Evolutionary conservation across 2,113 vertebrate species (phyloP), one percentile per base, ranked within the genome.

Genomic region (Lynx canadensis): DNA sequence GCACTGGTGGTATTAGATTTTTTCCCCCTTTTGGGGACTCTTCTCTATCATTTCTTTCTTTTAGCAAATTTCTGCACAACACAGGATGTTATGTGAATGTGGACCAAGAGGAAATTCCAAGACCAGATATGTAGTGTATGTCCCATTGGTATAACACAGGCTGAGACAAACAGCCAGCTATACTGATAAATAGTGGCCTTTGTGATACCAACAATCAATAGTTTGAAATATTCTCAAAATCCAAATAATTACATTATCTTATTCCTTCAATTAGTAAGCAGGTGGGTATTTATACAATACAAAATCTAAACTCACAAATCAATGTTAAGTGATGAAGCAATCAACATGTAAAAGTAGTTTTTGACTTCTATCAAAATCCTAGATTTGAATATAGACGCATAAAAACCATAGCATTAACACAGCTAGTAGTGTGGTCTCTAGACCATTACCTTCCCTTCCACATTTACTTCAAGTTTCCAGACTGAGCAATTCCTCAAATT

Each of bases 381-480:
- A 73, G 13, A 41, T 95, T 57, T 94, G 25, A 94, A 71, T 55
- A 90, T 0, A 89, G 33, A 94, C 10, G 80, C 55, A 91, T 74
- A 85, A 95, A 93, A 92, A 66, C 66, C 38, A 83, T 1, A 92
- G 93, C 52, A 65, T n/a, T 95, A 63, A 60, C 21, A 57, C 0
- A 89, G 29, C n/a, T 63, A 73, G 88, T 4, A 33, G n/a, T 19
- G 33, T 48, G 27, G 84, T 80, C 25, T 57, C 79, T 50, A 76
- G 63, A 52, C 45, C 9, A 83, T 45, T 63, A 90, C 12, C 29
- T 66, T 88, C 21, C 18, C 29, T 73, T 90, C 21, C 33, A 94
- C 33, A 82, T 31, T 90, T 96, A 57, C 36, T 94, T 81, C 65
- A 95, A 91, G 45, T 27, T 91, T 86, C 57, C 85, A 91, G 60